Evolutionary conservation across 1,140 invertebrate genomes (phyloP).

Genomic region (Drosophila dunni): DNA sequence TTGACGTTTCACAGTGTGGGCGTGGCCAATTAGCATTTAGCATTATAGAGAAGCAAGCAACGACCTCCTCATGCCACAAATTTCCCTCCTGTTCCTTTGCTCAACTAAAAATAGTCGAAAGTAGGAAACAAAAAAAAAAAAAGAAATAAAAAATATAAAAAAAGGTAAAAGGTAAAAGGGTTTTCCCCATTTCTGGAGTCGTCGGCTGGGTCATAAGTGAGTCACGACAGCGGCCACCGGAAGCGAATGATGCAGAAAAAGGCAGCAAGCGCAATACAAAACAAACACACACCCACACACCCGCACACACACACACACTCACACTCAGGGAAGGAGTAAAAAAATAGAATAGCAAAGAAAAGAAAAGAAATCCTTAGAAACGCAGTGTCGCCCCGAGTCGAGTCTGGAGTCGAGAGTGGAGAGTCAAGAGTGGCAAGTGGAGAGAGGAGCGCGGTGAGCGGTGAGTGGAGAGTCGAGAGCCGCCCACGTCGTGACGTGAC

Average conservation of each 20-base stretch:
- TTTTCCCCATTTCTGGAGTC: conserved; percentile 38
- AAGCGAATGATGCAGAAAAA: conserved; percentile 80
- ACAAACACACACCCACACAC: background rate
- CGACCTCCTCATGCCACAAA: background rate
- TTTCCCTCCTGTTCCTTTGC: background rate
- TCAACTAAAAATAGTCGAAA: conserved; percentile 29
- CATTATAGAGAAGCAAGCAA: conserved; percentile 36
- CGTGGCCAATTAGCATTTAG: conserved; percentile 70
- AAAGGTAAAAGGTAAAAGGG: conserved; percentile 28
- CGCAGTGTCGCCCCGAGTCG: conserved; percentile 16
- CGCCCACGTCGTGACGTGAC: conserved; percentile 59
- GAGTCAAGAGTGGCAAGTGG: conserved; percentile 12
- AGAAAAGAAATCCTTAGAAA: conserved; percentile 62
- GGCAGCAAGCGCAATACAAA: conserved; percentile 40
- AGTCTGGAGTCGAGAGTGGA: background rate
- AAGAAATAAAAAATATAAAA: too few species aligned
- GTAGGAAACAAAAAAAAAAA: background rate
- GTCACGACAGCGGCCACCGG: conserved; percentile 64
- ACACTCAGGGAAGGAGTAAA: background rate
- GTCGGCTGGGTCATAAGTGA: conserved; percentile 47
- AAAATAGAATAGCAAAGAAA: conserved; percentile 38
- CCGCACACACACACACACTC: too few species aligned
- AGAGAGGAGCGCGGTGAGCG: conserved; percentile 12
- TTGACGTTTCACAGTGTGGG: conserved; percentile 34
- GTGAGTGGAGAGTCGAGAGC: conserved; percentile 41